These are phyloP conservation scores for Stegodyphus mimosarum DNA, from an alignment of 1,140 invertebrate genomes.

Conservation along the genomic window DNA sequence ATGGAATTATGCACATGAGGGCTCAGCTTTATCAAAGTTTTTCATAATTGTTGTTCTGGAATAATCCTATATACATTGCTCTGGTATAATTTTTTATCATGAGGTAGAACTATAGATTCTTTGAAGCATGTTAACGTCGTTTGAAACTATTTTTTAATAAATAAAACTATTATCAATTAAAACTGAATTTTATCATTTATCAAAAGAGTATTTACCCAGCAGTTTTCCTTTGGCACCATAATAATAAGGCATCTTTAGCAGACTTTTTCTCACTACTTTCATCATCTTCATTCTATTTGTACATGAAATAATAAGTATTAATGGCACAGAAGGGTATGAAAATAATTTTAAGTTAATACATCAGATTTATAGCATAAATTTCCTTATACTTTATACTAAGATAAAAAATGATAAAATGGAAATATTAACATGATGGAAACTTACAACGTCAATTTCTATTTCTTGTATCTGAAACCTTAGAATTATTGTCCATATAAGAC, in stretches of 20 bases:
- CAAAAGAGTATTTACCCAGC: slow-evolving; percentile 74
- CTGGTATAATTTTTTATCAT: no score
- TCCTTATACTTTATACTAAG: neutral
- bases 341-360: no score
- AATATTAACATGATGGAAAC: slow-evolving; percentile 16
- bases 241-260: slow-evolving; percentile 95
- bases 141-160: no score
- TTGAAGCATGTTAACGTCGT: no score
- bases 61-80: no score
- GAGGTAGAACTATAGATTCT: no score
- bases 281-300: slow-evolving; percentile 89
- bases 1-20: no score
- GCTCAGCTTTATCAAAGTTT: no score
- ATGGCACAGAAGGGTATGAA: no score
- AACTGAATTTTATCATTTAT: neutral
- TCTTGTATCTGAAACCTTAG: slow-evolving; percentile 89
- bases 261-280: slow-evolving; percentile 98
- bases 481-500: slow-evolving; percentile 99
- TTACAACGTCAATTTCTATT: slow-evolving; percentile 77
- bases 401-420: neutral
- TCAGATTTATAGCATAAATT: no score
- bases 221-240: slow-evolving; percentile 99
- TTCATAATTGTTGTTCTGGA: no score
- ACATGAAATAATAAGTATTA: slow-evolving; percentile 27
- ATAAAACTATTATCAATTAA: no score